Conservation (phyloP, 2,113 vertebrate species). For the Holacanthus passer region DNA sequence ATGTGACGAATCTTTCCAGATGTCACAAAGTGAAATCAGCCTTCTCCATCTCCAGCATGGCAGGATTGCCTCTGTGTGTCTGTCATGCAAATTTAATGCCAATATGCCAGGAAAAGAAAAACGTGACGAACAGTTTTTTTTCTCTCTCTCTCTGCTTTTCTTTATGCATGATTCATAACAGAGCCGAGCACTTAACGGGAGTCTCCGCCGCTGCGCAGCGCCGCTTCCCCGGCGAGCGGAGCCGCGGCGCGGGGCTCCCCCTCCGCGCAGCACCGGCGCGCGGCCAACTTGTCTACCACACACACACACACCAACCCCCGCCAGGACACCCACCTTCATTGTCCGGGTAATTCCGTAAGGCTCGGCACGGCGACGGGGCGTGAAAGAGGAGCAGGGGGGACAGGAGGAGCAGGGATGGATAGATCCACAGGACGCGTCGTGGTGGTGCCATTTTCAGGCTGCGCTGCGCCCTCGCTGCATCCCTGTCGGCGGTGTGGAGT, state of each 20-base stretch:
- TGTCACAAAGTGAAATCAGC: slow-evolving; percentile 60
- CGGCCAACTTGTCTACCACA: slow-evolving; percentile 13
- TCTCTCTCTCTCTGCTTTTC: slow-evolving; percentile 34
- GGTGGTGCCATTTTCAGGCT: slow-evolving; percentile 87
- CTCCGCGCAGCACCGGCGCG: slow-evolving; percentile 31
- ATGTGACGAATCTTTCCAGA: neutral
- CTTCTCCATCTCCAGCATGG: slow-evolving; percentile 46
- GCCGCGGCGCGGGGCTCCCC: slow-evolving; percentile 47
- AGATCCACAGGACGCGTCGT: slow-evolving; percentile 85
- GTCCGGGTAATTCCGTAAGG: slow-evolving; percentile 86
- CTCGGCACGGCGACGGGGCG: slow-evolving; percentile 67
- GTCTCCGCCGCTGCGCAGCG: slow-evolving; percentile 38
- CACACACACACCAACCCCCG: slow-evolving; percentile 23
- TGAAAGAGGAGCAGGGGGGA: slow-evolving; percentile 73
- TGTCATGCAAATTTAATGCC: slow-evolving; percentile 78
- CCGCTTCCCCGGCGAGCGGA: slow-evolving; percentile 44
- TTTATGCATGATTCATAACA: slow-evolving; percentile 78
- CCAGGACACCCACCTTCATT: slow-evolving; percentile 85
- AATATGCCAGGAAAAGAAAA: slow-evolving; percentile 71
- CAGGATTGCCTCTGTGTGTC: slow-evolving; percentile 33
- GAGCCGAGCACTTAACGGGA: slow-evolving; percentile 68
- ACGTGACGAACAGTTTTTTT: slow-evolving; percentile 69
- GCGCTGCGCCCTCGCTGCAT: slow-evolving; percentile 87
- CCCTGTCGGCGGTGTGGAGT: slow-evolving; percentile 81
- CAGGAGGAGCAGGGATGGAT: slow-evolving; percentile 77